These are phyloP conservation scores for Callospermophilus lateralis DNA, from an alignment of 2,113 vertebrate genomes.

Conservation along the genomic window DNA sequence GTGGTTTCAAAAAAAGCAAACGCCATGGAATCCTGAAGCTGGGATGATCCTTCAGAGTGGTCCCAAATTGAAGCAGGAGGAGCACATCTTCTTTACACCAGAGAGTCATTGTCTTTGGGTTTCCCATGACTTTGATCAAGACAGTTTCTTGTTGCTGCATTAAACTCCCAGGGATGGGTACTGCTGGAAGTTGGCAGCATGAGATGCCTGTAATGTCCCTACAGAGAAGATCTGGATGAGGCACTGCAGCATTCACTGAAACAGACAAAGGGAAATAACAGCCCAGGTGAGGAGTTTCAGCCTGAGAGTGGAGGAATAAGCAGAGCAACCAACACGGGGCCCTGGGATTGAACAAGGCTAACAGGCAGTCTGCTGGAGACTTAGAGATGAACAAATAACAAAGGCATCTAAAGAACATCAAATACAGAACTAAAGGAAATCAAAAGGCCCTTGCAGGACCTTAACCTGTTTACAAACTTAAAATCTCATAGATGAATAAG, in stretches of 20 bases:
- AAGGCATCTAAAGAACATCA: neutral
- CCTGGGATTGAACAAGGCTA: neutral
- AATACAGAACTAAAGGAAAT: neutral
- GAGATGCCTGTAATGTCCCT: neutral
- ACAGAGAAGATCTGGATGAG: neutral
- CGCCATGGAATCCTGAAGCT: neutral
- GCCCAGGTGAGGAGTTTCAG: neutral
- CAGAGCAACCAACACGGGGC: neutral
- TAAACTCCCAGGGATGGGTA: neutral
- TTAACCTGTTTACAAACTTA: neutral
- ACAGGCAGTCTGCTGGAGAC: neutral
- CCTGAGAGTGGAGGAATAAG: no score
- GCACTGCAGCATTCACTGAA: neutral
- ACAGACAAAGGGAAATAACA: neutral
- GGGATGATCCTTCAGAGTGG: neutral
- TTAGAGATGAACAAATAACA: neutral
- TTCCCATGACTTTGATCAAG: neutral
- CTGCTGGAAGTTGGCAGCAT: neutral
- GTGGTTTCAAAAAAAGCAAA: neutral
- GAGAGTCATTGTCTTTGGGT: neutral
- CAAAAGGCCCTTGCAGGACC: neutral
- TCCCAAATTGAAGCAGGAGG: neutral
- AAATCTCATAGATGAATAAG: neutral
- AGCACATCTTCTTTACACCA: neutral
- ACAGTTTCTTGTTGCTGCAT: neutral